Evolutionary conservation across 92 coral and sea anemone genomes (phyloP).

Genomic region (Heliopora coerulea): DNA sequence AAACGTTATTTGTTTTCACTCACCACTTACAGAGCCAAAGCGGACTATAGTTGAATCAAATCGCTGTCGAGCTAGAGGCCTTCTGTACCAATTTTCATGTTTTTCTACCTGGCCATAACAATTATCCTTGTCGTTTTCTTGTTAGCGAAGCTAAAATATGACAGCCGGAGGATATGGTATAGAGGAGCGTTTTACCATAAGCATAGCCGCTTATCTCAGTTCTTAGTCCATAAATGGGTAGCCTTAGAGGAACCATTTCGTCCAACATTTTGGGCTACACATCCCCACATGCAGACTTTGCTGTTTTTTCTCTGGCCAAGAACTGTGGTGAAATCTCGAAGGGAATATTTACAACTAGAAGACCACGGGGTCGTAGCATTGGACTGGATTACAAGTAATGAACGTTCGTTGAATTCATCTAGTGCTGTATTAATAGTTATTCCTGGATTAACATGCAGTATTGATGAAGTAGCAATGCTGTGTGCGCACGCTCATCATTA

Average conservation of each 20-base stretch:
- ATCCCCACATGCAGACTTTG: conserved; percentile 76
- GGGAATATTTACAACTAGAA: conserved; percentile 90
- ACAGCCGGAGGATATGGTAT: not conserved
- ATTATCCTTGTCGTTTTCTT: not conserved
- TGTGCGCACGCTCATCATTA: conserved; percentile 60
- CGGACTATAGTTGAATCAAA: not conserved
- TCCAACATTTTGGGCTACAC: conserved; percentile 91
- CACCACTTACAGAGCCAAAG: not conserved
- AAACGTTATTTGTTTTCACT: not conserved
- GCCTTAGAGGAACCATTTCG: conserved; percentile 51
- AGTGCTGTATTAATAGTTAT: conserved; percentile 80
- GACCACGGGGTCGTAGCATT: conserved; percentile 89
- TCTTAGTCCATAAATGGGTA: conserved; percentile 32
- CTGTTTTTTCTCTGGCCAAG: conserved; percentile 70
- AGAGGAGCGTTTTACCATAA: conserved; percentile 36
- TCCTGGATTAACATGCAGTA: conserved; percentile 74
- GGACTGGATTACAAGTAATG: conserved; percentile 79
- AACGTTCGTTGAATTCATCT: conserved; percentile 55
- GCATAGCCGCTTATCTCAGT: conserved; percentile 37
- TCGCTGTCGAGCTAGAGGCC: not conserved
- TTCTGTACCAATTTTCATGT: not conserved
- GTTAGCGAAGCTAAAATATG: conserved; percentile 21
- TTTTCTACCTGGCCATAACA: conserved; percentile 1
- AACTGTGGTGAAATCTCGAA: conserved; percentile 64
- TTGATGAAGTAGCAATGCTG: conserved; percentile 60